Conservation (phyloP, 2,797 vertebrate species). For the Mus minutoides region DNA sequence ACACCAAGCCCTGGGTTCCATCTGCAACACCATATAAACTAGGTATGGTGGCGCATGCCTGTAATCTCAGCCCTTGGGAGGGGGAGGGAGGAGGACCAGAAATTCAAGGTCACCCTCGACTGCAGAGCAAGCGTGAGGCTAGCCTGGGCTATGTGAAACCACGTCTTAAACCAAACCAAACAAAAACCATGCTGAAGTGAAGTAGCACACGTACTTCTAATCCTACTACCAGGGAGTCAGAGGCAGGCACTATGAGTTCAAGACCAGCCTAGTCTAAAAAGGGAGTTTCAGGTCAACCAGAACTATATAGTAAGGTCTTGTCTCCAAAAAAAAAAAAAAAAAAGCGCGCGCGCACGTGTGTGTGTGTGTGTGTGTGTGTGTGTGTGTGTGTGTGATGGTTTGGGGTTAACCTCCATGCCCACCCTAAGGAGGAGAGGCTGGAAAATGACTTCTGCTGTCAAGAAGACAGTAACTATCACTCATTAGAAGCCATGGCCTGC, state of each 20-base stretch:
- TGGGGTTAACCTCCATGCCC: not conserved
- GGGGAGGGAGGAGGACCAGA: not conserved
- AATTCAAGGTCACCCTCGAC: not conserved
- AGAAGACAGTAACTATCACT: too few relatives aligned
- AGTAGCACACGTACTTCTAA: not conserved
- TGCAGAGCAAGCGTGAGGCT: not conserved
- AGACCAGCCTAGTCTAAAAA: not conserved
- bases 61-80: not conserved
- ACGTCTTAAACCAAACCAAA: not conserved
- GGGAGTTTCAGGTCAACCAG: not conserved
- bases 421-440: not conserved
- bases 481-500: not conserved
- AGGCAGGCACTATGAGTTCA: not conserved
- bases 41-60: not conserved
- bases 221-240: not conserved
- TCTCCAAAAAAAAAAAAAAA: not conserved
- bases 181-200: not conserved
- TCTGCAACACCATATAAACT: not conserved
- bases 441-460: not conserved
- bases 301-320: not conserved
- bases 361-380: not conserved
- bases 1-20: not conserved
- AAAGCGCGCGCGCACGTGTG: too few relatives aligned
- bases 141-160: not conserved
- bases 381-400: not conserved